Conservation (phyloP, 2,797 vertebrate genomes). For the Hyperoplus immaculatus region DNA sequence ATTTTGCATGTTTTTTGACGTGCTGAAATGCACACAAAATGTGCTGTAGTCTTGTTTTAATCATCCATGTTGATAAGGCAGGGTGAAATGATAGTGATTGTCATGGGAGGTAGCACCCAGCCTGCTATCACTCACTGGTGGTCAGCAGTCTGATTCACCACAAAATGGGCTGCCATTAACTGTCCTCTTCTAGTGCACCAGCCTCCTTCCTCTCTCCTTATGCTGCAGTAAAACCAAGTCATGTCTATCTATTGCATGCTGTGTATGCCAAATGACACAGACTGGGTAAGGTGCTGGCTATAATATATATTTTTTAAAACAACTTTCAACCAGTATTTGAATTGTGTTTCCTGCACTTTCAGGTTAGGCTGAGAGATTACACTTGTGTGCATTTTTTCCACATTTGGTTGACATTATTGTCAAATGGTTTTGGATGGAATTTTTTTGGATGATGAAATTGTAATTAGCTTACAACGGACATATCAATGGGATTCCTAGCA, state of each 20-base stretch:
- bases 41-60: constrained; percentile 7
- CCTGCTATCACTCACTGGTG: constrained; percentile 30
- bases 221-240: constrained; percentile 38
- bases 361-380: not conserved
- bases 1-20: constrained; percentile 4
- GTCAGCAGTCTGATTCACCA: constrained; percentile 45
- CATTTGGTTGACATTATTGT: not conserved
- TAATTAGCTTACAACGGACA: constrained; percentile 2
- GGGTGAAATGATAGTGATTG: constrained; percentile 17
- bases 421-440: not conserved
- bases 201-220: constrained; percentile 47
- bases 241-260: constrained; percentile 11
- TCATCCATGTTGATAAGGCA: constrained; percentile 1
- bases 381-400: not conserved
- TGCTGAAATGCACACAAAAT: not conserved
- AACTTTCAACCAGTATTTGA: constrained; percentile 22
- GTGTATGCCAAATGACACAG: constrained; percentile 1
- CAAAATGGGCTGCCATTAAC: constrained; percentile 61
- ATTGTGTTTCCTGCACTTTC: not conserved
- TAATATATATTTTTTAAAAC: not conserved
- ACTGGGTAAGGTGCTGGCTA: not conserved
- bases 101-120: constrained; percentile 46
- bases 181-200: constrained; percentile 55
- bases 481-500: constrained; percentile 13
- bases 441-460: not conserved